These are phyloP conservation scores for Tyria jacobaeae DNA, from an alignment of 2,888 invertebrate species.

Conservation along the genomic window DNA sequence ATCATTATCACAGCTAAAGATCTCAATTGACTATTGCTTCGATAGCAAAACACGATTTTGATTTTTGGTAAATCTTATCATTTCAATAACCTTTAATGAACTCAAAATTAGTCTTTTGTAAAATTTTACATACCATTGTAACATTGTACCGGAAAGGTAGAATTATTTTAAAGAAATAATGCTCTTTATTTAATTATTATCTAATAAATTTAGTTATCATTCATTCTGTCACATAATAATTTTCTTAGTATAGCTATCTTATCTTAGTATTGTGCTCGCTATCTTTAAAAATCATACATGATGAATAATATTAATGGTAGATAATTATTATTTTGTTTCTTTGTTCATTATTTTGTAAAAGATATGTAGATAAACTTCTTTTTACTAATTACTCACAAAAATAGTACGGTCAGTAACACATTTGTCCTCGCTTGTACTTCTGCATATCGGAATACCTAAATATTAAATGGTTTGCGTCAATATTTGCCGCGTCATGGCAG, in stretches of 20 bases:
- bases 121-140: slow-evolving; percentile 26
- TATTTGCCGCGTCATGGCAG: slow-evolving; percentile 82
- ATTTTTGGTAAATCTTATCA: slow-evolving; percentile 47
- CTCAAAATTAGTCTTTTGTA: slow-evolving; percentile 37
- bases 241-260: not conserved
- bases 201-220: not conserved
- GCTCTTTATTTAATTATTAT: not conserved
- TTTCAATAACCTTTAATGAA: slow-evolving; percentile 33
- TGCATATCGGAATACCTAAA: slow-evolving; percentile 80
- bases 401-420: slow-evolving; percentile 9
- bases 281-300: not conserved
- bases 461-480: slow-evolving; percentile 83
- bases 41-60: slow-evolving; percentile 39
- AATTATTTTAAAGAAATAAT: slow-evolving; percentile 4
- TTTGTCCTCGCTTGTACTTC: slow-evolving; percentile 64
- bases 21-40: slow-evolving; percentile 26
- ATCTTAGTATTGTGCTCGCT: not conserved
- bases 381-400: no score
- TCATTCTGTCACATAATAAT: not conserved
- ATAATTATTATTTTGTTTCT: no score
- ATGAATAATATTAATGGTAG: no score
- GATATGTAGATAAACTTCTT: no score
- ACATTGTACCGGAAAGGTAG: slow-evolving; percentile 14
- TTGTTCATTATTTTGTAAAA: no score
- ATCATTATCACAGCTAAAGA: slow-evolving; percentile 25